Base-by-base conservation (phyloP, 2,888 invertebrate genomes). In the Diabrotica balteata region DNA sequence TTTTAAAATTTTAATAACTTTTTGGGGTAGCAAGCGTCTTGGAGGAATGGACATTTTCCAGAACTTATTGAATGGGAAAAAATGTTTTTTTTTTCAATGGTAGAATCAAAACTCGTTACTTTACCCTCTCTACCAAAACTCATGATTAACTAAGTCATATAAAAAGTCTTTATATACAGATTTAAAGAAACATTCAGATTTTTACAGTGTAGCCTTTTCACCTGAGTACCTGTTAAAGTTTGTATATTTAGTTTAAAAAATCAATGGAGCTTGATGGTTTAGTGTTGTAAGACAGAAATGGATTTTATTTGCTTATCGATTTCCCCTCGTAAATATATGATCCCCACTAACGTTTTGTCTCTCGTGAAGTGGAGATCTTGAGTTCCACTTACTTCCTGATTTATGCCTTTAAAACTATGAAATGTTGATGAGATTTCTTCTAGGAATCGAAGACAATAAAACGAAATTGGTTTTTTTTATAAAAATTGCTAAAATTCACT, bases 371-470 rank as follows among this genome's bases (percentile, higher is more conserved):
- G 54, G 46, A 58, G 65, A 64, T 59, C 32, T 58, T 57, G 63
- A 62, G 61, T 74, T 70, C 75, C 74, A 76, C 76, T 77, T 78
- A 79, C 79, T 73, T 72, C 74, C 78, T 81, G 82, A 83, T 83
- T 81, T 83, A 82, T 85, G 75, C 80, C 82, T 72, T 78, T 77
- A 75, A 77, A 80, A 82, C 83, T 83, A 77, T 83, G 84, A 77
- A 85, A 86, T 77, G 82, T 81, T 81, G 86, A 87, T 79, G 85
- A 86, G 74, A 79, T 80, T 75, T 82, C 82, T 52, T 79, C 81
- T 81, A 66, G 80, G 83, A 85, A 86, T 85, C 78, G 79, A 74
- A 74, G 78, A 77, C 79, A 80, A 82, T 84, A 82, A 83, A 83
- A 82, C 73, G 81, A 77, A 82, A 83, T 83, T 82, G 82, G 78